Base-by-base conservation (phyloP, 2,113 vertebrate species). In the Brachyhypopomus occidentalis region DNA sequence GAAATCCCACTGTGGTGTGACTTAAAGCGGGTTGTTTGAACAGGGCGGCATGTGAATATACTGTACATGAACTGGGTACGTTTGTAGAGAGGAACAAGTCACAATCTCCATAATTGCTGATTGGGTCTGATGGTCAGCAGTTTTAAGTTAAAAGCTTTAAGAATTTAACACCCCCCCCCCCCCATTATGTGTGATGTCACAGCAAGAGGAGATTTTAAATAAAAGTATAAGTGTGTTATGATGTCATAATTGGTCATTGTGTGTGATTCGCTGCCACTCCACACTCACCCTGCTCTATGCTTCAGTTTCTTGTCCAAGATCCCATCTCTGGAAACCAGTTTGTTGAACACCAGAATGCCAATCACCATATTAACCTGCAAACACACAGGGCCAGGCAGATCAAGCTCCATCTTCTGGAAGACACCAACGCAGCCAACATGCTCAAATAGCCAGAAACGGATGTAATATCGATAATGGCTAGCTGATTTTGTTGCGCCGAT, bases 291-390 rank as follows among this genome's bases (percentile, higher is more conserved):
- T 75, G 97, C 96, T 94, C 98, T 96, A 89, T 99, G 97, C 94
- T 99, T 99, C 89, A 98, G 95, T 89, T 99, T 99, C 95, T 99
- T 99, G 93, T 99, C 98, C 94, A 99, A 95, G 87, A 99, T 99
- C 84, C 98, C 98, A 91, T 99, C 97, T 95, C 98, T 98, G 92
- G 98, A 99, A 95, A 99, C 98, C 90, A 99, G 95, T 91, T 99
- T 99, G 94, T 99, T 99, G 95, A 99, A 99, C 89, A 99, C 98
- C 93, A 99, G 93, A 93, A 99, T 99, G 88, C 98, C 98, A 90
- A 99, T 99, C 93, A 99, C 98, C 98, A 99, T 99, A 93, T 99
- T 99, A 89, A 99, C 97, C 98, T 99, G 94, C 81, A 89, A 89
- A 94, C 55, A 91, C 81, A 93, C 80, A 92, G 56, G 30, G 62